phyloP scores from a whole-genome alignment of 2,797 vertebrate species.

The Alauda arvensis region DNA sequence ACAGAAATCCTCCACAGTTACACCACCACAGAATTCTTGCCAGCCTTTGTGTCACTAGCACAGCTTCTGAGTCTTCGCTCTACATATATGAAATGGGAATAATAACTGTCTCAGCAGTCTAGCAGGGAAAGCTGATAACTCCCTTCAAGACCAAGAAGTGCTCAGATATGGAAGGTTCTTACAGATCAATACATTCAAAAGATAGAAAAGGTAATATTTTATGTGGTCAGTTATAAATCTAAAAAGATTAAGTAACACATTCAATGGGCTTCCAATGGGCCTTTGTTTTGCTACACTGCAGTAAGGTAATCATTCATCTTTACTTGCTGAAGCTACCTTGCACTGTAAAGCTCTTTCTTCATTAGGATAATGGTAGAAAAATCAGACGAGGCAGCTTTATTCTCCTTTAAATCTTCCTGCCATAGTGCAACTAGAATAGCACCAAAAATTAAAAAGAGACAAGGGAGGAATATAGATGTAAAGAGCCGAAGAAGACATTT shows the following conservation, averaged over 20 bases:
- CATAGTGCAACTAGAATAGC: neutral
- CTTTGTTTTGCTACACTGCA: neutral
- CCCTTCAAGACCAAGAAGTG: neutral
- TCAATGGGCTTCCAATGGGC: neutral
- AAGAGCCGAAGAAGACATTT: neutral
- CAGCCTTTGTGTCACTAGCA: neutral
- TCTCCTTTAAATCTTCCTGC: constrained; percentile 9
- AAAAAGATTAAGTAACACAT: neutral
- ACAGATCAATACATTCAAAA: neutral
- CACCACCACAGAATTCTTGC: neutral
- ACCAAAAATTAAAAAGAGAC: constrained; percentile 37
- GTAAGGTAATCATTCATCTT: neutral
- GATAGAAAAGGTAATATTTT: neutral
- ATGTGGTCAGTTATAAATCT: neutral
- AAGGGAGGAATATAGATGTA: neutral
- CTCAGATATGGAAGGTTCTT: neutral
- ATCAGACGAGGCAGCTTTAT: neutral
- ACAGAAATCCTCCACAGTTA: neutral
- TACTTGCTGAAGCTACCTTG: neutral
- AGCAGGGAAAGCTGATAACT: neutral
- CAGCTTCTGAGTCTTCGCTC: neutral
- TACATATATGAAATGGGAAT: neutral
- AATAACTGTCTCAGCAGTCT: neutral
- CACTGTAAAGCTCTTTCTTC: neutral
- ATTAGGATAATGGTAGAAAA: neutral